These are phyloP conservation scores for Leucoraja ocellata DNA, from an alignment of 2,797 vertebrate genomes.

Conservation along the genomic window DNA sequence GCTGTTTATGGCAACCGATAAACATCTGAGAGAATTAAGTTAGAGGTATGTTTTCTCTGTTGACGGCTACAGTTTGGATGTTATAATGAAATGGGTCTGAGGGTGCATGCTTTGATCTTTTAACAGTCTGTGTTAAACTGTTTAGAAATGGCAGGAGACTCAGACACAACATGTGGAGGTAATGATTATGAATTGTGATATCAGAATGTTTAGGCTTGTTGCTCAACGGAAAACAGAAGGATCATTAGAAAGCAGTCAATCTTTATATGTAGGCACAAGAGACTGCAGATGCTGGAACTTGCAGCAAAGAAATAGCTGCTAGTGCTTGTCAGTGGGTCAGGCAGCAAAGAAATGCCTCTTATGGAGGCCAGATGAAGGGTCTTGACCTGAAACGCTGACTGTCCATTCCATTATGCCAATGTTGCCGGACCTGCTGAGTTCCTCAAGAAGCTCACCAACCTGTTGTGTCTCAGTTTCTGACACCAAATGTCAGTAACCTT, in stretches of 20 bases:
- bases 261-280: neutral
- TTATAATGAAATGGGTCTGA: constrained; percentile 8
- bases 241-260: neutral
- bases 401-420: too few relatives aligned
- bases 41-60: constrained; percentile 12
- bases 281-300: too few relatives aligned
- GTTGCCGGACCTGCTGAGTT: too few relatives aligned
- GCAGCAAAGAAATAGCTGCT: too few relatives aligned
- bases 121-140: constrained; percentile 33
- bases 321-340: too few relatives aligned
- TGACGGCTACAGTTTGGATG: neutral
- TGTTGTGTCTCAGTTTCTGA: neutral
- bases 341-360: too few relatives aligned
- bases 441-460: too few relatives aligned
- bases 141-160: constrained; percentile 22
- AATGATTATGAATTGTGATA: constrained; percentile 7
- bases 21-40: neutral
- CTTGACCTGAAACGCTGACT: too few relatives aligned
- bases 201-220: constrained; percentile 17
- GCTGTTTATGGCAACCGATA: constrained; percentile 9
- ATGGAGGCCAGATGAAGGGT: too few relatives aligned
- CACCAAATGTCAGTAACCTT: neutral
- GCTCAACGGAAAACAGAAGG: constrained; percentile 3
- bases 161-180: constrained; percentile 30
- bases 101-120: constrained; percentile 27